A percentile compares a stretch with the other conserved stretches of the same genome.
Evolutionary conservation across 2,888 invertebrate species (phyloP).

Genomic region (Cancer borealis): DNA sequence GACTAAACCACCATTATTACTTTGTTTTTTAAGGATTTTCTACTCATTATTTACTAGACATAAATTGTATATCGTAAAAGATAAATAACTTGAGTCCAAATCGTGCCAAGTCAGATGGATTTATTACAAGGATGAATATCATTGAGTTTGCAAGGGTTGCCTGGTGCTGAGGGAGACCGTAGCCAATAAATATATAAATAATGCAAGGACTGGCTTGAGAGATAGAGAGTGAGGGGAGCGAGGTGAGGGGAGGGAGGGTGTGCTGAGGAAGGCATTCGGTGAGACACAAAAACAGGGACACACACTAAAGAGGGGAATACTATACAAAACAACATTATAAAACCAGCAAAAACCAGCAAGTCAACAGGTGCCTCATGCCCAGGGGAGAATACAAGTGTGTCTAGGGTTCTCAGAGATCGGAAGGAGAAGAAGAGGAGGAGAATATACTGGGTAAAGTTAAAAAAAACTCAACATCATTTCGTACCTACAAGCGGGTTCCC

Average conservation of each 20-base stretch:
- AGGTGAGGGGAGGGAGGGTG: background rate
- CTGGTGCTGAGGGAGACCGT: background rate
- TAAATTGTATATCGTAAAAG: too few relatives aligned
- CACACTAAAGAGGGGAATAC: background rate
- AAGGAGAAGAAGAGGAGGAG: background rate
- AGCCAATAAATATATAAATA: background rate
- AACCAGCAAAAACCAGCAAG: constrained; percentile 9
- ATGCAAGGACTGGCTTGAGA: background rate
- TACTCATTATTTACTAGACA: too few relatives aligned
- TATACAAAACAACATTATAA: constrained; percentile 27
- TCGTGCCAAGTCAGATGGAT: background rate
- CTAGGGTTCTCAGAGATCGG: background rate
- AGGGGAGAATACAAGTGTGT: constrained; percentile 1
- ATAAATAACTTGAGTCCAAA: background rate
- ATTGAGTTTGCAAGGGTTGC: background rate
- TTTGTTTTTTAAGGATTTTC: background rate
- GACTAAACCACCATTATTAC: background rate
- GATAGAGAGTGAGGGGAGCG: background rate
- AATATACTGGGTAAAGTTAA: background rate
- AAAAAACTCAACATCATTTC: constrained; percentile 24
- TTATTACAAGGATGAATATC: background rate
- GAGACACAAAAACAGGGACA: background rate
- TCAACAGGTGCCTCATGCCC: constrained; percentile 33
- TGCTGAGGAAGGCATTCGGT: background rate
- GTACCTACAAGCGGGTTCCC: constrained; percentile 70